Base-by-base conservation (phyloP, 2,888 invertebrate genomes). In the Harpalus rubripes region DNA sequence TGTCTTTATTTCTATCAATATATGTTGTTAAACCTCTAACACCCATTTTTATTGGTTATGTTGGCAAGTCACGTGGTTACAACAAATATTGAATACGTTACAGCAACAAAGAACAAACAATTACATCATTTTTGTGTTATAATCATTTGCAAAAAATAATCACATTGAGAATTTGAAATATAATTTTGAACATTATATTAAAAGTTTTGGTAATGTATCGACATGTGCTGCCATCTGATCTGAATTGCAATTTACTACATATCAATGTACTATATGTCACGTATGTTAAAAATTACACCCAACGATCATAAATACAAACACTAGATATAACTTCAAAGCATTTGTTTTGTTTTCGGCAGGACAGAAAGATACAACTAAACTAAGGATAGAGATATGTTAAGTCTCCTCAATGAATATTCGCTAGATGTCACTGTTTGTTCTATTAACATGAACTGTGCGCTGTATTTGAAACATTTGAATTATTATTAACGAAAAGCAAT, bases 1-100 rank as follows among this genome's bases (percentile, higher is more conserved):
- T 90, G 86, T 95, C 92, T 39, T 95, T 93, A 88, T 94, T 93
- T 86, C 92, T 92, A 44, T 94, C 93, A 86, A 97, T 95, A 87
- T 94, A 97, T 0, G 96, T 95, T 12, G 97, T 97, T 85, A 98
- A 92, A 58, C 98, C 98, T 82, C 94, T 93, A 6, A 98, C 95
- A 8, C 98, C 98, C 98, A 98, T 96, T 86, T 87, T 91, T 58
- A 39, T 26, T 39, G 85, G 79, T 81, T 39, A 65, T 8, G 72
- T 59, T 12, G 0, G 41, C 15, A 39, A 32, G 52, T 74, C 22
- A 74, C 52, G 22, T 74, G 56, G 22, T 6, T 7, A 44, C 52
- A 22, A 74, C 56, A 74, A 44, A 18, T 22, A 26, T 8, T 12
- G 0, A n/a, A 5, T 32, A 32, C 1, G 5, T 5, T 52, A 12